These are phyloP conservation scores for Rousettus leschenaultii DNA, from an alignment of 2,113 vertebrate species.

Conservation along the genomic window DNA sequence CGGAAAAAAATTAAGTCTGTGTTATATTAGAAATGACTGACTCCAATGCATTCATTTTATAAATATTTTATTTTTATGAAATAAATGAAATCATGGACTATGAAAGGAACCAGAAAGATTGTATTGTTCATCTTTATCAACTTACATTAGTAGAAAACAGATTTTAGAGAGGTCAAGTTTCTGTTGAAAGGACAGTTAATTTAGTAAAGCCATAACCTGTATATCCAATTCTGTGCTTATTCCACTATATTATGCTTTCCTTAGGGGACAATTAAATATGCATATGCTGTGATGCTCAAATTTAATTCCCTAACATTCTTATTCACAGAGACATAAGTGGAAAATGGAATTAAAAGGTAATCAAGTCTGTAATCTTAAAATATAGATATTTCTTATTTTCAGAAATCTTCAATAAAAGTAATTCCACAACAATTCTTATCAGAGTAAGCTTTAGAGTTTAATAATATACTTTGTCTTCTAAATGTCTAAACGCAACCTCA, in stretches of 20 bases:
- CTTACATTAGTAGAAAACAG: neutral
- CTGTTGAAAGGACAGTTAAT: neutral
- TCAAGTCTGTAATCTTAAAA: neutral
- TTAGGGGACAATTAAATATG: neutral
- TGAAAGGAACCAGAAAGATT: neutral
- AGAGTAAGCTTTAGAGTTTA: neutral
- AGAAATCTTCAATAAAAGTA: neutral
- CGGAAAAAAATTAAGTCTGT: neutral
- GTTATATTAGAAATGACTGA: neutral
- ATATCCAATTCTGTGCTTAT: neutral
- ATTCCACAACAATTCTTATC: neutral
- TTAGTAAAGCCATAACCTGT: neutral
- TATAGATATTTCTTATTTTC: neutral
- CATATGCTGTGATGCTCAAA: neutral
- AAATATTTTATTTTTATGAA: constrained; percentile 1
- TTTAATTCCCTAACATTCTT: neutral
- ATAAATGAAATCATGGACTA: neutral
- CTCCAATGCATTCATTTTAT: neutral
- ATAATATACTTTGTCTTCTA: neutral
- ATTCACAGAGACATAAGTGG: neutral
- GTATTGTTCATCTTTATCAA: neutral
- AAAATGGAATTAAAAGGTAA: neutral
- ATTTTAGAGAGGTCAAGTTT: neutral
- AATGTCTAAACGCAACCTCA: neutral
- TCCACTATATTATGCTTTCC: neutral